phyloP scores from a whole-genome alignment of 2,113 vertebrate genomes.

The Apaloderma vittatum region DNA sequence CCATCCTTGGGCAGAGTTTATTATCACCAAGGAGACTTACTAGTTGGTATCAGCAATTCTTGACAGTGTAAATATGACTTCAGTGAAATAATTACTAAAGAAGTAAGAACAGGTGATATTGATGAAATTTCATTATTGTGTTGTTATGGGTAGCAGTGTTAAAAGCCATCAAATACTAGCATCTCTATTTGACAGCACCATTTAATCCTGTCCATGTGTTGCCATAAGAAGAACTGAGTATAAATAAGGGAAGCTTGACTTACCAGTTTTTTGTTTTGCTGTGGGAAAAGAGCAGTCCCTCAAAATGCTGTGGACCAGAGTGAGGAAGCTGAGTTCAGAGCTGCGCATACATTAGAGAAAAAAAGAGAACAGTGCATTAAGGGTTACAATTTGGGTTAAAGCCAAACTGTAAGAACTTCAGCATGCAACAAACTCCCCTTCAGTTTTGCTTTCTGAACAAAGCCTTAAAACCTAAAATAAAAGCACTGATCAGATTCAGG shows the following conservation, averaged over 20 bases:
- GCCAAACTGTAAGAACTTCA: background rate
- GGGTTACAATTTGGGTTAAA: background rate
- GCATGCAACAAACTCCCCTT: background rate
- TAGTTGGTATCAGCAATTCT: conserved; percentile 30
- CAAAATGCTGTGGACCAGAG: background rate
- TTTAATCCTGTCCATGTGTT: conserved; percentile 64
- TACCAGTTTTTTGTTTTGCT: conserved; percentile 29
- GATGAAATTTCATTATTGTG: conserved; percentile 70
- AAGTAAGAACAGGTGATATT: conserved; percentile 61
- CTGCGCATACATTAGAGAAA: background rate
- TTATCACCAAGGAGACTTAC: conserved; percentile 47
- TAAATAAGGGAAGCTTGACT: conserved; percentile 44
- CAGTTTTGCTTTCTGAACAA: background rate
- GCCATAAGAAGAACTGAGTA: conserved; percentile 44
- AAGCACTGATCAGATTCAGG: background rate
- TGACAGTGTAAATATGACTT: conserved; percentile 50
- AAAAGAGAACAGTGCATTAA: background rate
- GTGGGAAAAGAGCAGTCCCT: background rate
- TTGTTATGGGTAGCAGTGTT: conserved; percentile 59
- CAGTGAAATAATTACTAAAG: conserved; percentile 66
- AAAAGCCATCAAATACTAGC: conserved; percentile 68
- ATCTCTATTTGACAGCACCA: conserved; percentile 55
- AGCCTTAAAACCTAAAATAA: background rate
- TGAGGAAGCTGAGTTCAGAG: background rate
- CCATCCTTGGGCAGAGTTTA: background rate